Percentiles rank a stretch among this genome's conserved stretches.
Conservation (phyloP, 23 tunicate species). For the Trididemnum clinides region DNA sequence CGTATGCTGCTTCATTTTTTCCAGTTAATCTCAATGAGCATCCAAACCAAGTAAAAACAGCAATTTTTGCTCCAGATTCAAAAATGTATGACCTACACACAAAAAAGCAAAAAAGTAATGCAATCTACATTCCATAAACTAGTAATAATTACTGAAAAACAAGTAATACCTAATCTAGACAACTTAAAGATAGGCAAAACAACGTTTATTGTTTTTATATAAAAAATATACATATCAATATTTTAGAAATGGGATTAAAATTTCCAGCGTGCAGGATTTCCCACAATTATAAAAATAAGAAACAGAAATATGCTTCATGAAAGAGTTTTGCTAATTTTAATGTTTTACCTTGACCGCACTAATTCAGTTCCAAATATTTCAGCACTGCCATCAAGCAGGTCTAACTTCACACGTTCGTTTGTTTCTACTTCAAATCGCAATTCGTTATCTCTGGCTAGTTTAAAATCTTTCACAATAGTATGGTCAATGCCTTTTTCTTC, state of each 20-base stretch:
- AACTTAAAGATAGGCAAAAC: too few relatives aligned
- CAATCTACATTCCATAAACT: too few relatives aligned
- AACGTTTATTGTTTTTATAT: not conserved
- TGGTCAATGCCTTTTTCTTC: slow-evolving; percentile 68
- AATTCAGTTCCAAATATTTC: slow-evolving; percentile 95
- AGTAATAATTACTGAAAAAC: too few relatives aligned
- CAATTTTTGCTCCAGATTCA: slow-evolving; percentile 85
- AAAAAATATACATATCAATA: not conserved
- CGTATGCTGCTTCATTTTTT: slow-evolving; percentile 85
- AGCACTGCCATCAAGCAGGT: slow-evolving; percentile 85
- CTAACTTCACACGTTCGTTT: slow-evolving; percentile 74
- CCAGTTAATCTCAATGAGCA: slow-evolving; percentile 78
- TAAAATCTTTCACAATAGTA: slow-evolving; percentile 48
- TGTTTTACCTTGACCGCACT: slow-evolving; percentile 46
- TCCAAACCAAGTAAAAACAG: slow-evolving; percentile 91
- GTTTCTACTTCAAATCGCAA: slow-evolving; percentile 93
- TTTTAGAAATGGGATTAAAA: too few relatives aligned
- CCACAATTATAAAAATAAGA: not conserved
- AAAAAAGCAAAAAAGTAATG: too few relatives aligned
- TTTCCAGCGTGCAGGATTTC: not conserved
- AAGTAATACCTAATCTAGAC: too few relatives aligned
- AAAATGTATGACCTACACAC: slow-evolving; percentile 68
- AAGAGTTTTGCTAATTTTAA: too few relatives aligned
- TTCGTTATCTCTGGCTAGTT: slow-evolving; percentile 76
- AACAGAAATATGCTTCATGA: too few relatives aligned